phyloP scores from a whole-genome alignment of 2,113 vertebrate genomes.

The Naja naja region DNA sequence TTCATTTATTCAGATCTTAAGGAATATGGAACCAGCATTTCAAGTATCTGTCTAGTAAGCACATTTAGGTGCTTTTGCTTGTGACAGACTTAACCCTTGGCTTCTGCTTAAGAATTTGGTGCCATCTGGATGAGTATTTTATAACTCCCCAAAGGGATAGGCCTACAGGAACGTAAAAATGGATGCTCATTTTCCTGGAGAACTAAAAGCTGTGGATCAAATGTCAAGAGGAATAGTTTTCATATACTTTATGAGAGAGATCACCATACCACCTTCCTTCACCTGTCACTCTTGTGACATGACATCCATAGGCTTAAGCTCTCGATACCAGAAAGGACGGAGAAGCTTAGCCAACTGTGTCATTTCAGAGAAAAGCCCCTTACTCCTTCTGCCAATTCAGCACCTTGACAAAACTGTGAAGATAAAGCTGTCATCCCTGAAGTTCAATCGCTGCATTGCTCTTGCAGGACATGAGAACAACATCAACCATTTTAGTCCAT shows the following conservation, averaged over 20 bases:
- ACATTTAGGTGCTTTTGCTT: slow-evolving; percentile 65
- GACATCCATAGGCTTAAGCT: slow-evolving; percentile 53
- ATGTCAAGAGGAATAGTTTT: slow-evolving; percentile 60
- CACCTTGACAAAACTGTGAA: slow-evolving; percentile 27
- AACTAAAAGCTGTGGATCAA: slow-evolving; percentile 60
- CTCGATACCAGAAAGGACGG: slow-evolving; percentile 38
- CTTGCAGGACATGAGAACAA: not conserved
- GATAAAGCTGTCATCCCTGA: not conserved
- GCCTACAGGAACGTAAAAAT: slow-evolving; percentile 46
- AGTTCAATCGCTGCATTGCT: not conserved
- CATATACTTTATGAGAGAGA: slow-evolving; percentile 52
- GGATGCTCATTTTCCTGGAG: slow-evolving; percentile 56
- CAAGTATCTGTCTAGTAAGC: slow-evolving; percentile 72
- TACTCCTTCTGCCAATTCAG: slow-evolving; percentile 26
- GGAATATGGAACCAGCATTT: slow-evolving; percentile 54
- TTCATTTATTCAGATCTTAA: slow-evolving; percentile 54
- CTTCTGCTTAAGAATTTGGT: slow-evolving; percentile 69
- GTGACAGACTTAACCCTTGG: slow-evolving; percentile 65
- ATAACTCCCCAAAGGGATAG: slow-evolving; percentile 63
- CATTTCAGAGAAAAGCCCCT: slow-evolving; percentile 33
- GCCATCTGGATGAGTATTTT: slow-evolving; percentile 73
- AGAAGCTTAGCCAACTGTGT: slow-evolving; percentile 45
- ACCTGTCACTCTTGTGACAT: slow-evolving; percentile 68
- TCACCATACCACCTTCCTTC: slow-evolving; percentile 58
- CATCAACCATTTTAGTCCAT: not conserved